Percentiles rank a stretch among this genome's conserved stretches.
phyloP scores from a whole-genome alignment of 2,888 invertebrate species.

The Mechanitis messenoides region DNA sequence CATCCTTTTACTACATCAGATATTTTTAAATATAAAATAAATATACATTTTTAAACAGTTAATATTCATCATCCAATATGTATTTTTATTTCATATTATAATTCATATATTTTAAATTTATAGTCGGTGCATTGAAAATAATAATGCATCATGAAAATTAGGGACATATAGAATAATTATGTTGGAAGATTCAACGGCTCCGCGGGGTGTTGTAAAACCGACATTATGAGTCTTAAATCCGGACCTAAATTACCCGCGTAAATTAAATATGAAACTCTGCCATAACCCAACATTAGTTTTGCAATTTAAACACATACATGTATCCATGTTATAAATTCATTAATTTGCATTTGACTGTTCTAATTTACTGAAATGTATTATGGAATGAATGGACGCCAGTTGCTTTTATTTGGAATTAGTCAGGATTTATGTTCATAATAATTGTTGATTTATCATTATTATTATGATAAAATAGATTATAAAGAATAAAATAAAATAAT shows the following conservation, averaged over 20 bases:
- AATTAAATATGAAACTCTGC: constrained; percentile 20
- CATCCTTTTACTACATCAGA: too few relatives aligned
- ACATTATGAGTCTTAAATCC: constrained; percentile 20
- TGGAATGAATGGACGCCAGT: neutral
- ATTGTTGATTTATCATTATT: too few relatives aligned
- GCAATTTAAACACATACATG: constrained; percentile 17
- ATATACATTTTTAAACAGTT: too few relatives aligned
- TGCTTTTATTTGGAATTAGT: constrained; percentile 1
- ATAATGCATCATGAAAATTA: constrained; percentile 11
- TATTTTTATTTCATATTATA: too few relatives aligned
- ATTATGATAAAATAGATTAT: too few relatives aligned
- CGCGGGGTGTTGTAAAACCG: constrained; percentile 17
- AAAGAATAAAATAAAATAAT: too few relatives aligned
- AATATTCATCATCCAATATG: too few relatives aligned
- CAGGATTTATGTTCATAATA: neutral
- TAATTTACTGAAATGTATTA: neutral
- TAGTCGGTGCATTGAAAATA: neutral
- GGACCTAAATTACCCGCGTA: constrained; percentile 15
- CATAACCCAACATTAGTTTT: constrained; percentile 13
- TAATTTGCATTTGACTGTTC: neutral
- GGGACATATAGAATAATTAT: constrained; percentile 18
- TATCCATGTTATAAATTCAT: constrained; percentile 9
- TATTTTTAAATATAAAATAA: too few relatives aligned
- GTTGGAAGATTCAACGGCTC: constrained; percentile 16
- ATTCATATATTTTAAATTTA: too few relatives aligned